A percentile compares a stretch with the other conserved stretches of the same genome.
These are phyloP conservation scores for Echeneis naucrates DNA, from an alignment of 2,797 vertebrate species.

Conservation along the genomic window DNA sequence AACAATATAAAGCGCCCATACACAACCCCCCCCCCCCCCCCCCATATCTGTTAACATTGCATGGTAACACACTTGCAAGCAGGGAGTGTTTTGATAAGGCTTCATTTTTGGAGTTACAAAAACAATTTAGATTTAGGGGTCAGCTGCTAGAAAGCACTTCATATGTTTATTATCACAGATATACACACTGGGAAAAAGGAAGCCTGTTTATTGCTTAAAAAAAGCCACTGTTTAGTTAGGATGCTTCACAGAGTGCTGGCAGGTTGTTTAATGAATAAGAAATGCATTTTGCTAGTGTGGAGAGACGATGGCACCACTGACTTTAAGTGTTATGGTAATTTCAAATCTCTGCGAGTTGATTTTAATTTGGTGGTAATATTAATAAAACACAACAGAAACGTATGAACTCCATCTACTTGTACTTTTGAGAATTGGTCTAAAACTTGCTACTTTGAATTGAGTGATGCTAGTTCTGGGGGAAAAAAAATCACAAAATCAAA, in stretches of 20 bases:
- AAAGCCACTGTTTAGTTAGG: not conserved
- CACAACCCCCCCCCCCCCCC: not conserved
- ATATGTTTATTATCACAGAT: conserved; percentile 6
- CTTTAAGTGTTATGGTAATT: not conserved
- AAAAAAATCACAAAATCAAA: conserved; percentile 6
- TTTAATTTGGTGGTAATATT: not conserved
- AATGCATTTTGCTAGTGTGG: not conserved
- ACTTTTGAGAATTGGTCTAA: not conserved
- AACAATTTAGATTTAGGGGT: conserved; percentile 3
- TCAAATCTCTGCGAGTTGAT: not conserved
- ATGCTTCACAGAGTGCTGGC: not conserved
- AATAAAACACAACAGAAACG: not conserved
- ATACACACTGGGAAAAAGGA: not conserved
- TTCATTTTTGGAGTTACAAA: not conserved
- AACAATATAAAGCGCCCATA: not conserved
- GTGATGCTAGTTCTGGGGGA: not conserved
- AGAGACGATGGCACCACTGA: not conserved
- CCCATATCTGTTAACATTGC: not conserved
- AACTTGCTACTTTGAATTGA: not conserved
- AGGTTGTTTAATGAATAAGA: not conserved
- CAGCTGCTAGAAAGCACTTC: conserved; percentile 4
- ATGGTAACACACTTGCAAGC: not conserved
- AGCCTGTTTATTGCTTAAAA: not conserved
- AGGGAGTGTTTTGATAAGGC: not conserved
- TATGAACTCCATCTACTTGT: not conserved